A percentile compares a stretch with the other conserved stretches of the same genome.
These are phyloP conservation scores for Bombus confusus DNA, from an alignment of 1,140 invertebrate genomes.

Conservation along the genomic window DNA sequence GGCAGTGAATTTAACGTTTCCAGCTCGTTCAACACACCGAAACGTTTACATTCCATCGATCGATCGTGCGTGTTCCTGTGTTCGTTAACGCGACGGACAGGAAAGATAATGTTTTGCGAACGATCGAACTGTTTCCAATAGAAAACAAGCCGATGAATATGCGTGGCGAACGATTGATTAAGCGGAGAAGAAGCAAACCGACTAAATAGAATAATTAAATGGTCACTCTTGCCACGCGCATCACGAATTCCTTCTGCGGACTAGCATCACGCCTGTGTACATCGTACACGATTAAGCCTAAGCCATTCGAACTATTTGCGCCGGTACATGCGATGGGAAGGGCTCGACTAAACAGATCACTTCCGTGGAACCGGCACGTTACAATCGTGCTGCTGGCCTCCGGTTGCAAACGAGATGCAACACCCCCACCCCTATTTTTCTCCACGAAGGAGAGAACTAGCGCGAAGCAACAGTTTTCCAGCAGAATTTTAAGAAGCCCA, in stretches of 20 bases:
- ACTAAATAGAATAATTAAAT: conserved; percentile 42
- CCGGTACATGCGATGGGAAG: conserved; percentile 63
- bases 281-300: conserved; percentile 59
- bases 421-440: conserved; percentile 26
- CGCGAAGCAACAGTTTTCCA: conserved; percentile 39
- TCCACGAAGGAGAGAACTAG: not conserved
- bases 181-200: not conserved
- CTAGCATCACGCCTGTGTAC: conserved; percentile 25
- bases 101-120: not conserved
- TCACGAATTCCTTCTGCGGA: conserved; percentile 57
- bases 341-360: conserved; percentile 67
- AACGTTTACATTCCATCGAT: not conserved
- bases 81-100: not conserved
- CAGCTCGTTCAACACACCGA: not conserved
- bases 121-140: not conserved
- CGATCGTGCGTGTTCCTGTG: not conserved
- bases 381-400: conserved; percentile 31
- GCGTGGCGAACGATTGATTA: not conserved
- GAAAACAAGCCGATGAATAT: not conserved
- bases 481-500: conserved; percentile 45
- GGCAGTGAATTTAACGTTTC: not conserved
- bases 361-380: conserved; percentile 30
- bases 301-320: conserved; percentile 69
- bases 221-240: conserved; percentile 39
- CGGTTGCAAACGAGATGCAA: conserved; percentile 15